Conservation (phyloP, 2,113 vertebrate genomes). For the Vimba vimba region DNA sequence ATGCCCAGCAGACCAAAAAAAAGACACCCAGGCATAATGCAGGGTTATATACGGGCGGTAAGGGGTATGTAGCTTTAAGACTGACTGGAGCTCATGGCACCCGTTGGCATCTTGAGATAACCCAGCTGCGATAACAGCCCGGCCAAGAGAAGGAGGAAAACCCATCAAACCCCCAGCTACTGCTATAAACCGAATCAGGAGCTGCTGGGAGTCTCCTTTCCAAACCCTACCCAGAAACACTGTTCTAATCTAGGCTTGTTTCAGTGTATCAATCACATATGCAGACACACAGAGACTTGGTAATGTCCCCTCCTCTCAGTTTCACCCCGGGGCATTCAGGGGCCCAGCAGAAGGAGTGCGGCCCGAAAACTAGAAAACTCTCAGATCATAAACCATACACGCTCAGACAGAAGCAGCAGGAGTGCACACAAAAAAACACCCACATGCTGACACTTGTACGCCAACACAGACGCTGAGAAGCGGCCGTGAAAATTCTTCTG, state of each 20-base stretch:
- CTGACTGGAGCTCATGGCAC: conserved; percentile 55
- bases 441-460: conserved; percentile 46
- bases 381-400: neutral
- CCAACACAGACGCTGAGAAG: neutral
- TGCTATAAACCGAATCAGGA: conserved; percentile 35
- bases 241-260: conserved; percentile 57
- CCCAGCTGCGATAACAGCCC: conserved; percentile 54
- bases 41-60: conserved; percentile 49
- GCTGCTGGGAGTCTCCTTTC: conserved; percentile 35
- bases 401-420: conserved; percentile 24
- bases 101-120: conserved; percentile 60
- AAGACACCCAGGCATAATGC: conserved; percentile 50
- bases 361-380: neutral
- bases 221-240: conserved; percentile 55
- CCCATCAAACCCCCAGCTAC: conserved; percentile 38
- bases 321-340: conserved; percentile 17
- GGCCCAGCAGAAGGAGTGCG: conserved; percentile 8
- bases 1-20: conserved; percentile 63
- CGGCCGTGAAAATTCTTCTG: conserved; percentile 41
- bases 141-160: conserved; percentile 50
- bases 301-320: conserved; percentile 3
- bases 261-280: conserved; percentile 10
- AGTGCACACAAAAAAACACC: conserved; percentile 34
- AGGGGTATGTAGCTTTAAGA: conserved; percentile 23
- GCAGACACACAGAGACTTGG: conserved; percentile 20